Evolutionary conservation across 1,140 invertebrate genomes (phyloP).

Genomic region (Choristoneura fumiferana): DNA sequence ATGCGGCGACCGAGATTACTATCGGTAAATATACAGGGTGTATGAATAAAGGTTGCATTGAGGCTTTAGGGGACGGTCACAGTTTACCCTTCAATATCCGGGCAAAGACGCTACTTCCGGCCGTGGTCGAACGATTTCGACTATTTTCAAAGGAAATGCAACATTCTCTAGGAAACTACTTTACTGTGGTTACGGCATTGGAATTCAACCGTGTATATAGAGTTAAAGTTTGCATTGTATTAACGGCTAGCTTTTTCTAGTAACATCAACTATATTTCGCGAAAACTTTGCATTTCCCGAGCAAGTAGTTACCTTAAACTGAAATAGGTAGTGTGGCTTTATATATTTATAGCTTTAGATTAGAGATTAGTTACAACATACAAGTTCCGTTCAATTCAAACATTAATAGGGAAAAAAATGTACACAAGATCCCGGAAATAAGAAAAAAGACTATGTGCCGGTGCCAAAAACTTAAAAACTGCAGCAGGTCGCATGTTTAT

Average conservation of each 20-base stretch:
- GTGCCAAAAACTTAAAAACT: no score
- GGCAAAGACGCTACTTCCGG: conserved; percentile 33
- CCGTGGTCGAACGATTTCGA: conserved; percentile 27
- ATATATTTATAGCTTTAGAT: not conserved
- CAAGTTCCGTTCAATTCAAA: no score
- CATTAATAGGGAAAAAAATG: no score
- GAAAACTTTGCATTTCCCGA: no score
- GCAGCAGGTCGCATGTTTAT: no score
- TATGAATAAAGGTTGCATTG: conserved; percentile 11
- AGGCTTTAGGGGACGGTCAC: conserved; percentile 20
- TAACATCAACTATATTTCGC: no score
- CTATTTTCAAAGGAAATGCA: conserved; percentile 35
- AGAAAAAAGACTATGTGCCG: no score
- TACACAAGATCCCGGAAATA: no score
- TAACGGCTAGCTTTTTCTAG: not conserved
- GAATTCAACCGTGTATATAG: not conserved
- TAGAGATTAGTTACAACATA: no score
- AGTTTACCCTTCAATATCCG: conserved; percentile 48
- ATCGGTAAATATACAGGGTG: conserved; percentile 3
- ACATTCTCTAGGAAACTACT: conserved; percentile 29
- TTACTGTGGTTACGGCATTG: not conserved
- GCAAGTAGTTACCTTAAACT: not conserved
- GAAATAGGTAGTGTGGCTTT: not conserved
- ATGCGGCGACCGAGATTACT: not conserved
- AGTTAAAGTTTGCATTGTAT: not conserved